Evolutionary conservation across 2,888 invertebrate genomes (phyloP).

Genomic region (Galeruca laticollis): DNA sequence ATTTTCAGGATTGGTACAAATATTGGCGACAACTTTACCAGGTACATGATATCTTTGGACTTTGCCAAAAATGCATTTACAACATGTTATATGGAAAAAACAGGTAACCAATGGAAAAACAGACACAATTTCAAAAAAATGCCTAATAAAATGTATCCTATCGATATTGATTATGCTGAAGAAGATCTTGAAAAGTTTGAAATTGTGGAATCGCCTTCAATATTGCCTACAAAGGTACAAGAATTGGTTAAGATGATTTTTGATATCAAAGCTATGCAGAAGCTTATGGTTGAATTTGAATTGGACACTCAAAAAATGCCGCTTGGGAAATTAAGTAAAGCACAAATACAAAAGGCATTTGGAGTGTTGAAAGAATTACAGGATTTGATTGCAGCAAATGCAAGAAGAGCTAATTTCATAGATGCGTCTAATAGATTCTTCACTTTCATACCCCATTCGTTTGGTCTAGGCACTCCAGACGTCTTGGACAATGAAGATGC

Average conservation of each 20-base stretch:
- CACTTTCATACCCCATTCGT: constrained; percentile 95
- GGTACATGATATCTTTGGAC: constrained; percentile 59
- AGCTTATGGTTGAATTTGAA: constrained; percentile 93
- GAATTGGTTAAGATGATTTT: constrained; percentile 88
- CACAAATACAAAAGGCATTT: constrained; percentile 90
- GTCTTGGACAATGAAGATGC: constrained; percentile 81
- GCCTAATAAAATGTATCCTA: constrained; percentile 83
- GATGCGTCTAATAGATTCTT: constrained; percentile 95
- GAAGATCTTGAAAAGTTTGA: constrained; percentile 66
- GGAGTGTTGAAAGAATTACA: constrained; percentile 82
- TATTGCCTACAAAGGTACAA: constrained; percentile 82
- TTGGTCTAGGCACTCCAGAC: constrained; percentile 87
- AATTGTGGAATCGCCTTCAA: constrained; percentile 71
- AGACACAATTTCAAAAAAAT: constrained; percentile 72
- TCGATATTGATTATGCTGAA: constrained; percentile 87
- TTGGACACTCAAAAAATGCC: constrained; percentile 99
- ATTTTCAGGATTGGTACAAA: constrained; percentile 86
- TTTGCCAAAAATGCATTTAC: constrained; percentile 77
- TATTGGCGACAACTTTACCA: constrained; percentile 73
- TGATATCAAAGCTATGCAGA: constrained; percentile 92
- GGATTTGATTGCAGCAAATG: constrained; percentile 69
- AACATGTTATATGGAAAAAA: constrained; percentile 74
- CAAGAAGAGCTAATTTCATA: constrained; percentile 71
- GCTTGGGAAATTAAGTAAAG: constrained; percentile 92
- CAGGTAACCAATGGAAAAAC: constrained; percentile 83